Evolutionary conservation across 1,140 invertebrate genomes (phyloP).

Genomic region (Aricia agestis): DNA sequence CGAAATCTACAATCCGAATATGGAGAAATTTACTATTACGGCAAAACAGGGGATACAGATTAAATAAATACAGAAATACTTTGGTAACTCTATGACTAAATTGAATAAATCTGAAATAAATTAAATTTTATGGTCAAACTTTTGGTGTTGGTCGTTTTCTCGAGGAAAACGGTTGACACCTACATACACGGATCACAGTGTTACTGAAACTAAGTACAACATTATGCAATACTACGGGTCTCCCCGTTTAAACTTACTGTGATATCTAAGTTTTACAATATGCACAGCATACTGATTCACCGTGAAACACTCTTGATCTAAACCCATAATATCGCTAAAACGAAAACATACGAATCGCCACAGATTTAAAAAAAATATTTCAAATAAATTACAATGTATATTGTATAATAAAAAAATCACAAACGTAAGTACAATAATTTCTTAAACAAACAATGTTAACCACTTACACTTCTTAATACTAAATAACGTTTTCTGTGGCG

Average conservation of each 20-base stretch:
- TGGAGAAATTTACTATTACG: constrained; percentile 6
- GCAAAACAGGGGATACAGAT: constrained; percentile 8
- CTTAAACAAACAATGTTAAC: neutral
- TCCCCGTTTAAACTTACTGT: constrained; percentile 17
- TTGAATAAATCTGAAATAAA: constrained; percentile 23
- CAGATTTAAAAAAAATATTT: neutral
- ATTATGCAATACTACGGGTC: constrained; percentile 16
- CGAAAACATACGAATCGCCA: neutral
- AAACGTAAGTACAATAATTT: constrained; percentile 50
- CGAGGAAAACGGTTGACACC: constrained; percentile 6
- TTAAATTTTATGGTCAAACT: constrained; percentile 4
- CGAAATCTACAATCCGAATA: constrained; percentile 1
- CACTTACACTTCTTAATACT: neutral
- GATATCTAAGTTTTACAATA: constrained; percentile 31
- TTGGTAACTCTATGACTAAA: constrained; percentile 55
- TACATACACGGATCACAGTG: constrained; percentile 2
- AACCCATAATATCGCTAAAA: neutral
- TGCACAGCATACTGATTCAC: constrained; percentile 44
- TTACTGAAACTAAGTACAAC: constrained; percentile 22
- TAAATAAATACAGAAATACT: constrained; percentile 49
- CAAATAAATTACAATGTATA: constrained; percentile 25
- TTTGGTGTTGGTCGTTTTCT: neutral
- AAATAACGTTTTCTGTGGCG: neutral
- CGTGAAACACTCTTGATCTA: constrained; percentile 30
- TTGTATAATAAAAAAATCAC: constrained; percentile 40